Evolutionary conservation across 2,888 invertebrate genomes (phyloP).

Genomic region (Caenorhabditis afra): DNA sequence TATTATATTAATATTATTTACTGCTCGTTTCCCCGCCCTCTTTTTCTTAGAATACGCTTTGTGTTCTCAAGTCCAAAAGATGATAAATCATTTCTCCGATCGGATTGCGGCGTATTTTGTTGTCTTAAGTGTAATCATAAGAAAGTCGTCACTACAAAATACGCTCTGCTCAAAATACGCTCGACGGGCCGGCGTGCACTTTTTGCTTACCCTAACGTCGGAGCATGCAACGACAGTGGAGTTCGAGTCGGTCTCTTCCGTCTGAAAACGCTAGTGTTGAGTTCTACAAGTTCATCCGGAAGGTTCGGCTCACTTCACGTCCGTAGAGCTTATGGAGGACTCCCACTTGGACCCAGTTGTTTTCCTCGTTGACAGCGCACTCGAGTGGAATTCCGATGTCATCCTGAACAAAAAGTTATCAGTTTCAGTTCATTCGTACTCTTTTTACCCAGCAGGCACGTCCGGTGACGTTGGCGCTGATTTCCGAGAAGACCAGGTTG

Average conservation of each 20-base stretch:
- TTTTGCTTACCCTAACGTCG: slow-evolving; percentile 40
- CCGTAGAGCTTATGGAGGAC: slow-evolving; percentile 36
- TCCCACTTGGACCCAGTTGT: slow-evolving; percentile 55
- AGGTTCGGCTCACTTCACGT: slow-evolving; percentile 11
- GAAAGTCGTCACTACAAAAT: slow-evolving; percentile 46
- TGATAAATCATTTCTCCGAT: slow-evolving; percentile 26
- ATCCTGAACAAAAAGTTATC: slow-evolving; percentile 26
- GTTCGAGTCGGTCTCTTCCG: slow-evolving; percentile 15
- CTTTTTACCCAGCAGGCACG: slow-evolving; percentile 49
- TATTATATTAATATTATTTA: slow-evolving; percentile 24
- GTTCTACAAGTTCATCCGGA: background rate
- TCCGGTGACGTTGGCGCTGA: slow-evolving; percentile 43
- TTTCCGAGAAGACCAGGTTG: slow-evolving; percentile 43
- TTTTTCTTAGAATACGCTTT: slow-evolving; percentile 19
- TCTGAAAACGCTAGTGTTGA: slow-evolving; percentile 5
- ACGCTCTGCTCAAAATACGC: slow-evolving; percentile 12
- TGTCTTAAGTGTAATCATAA: slow-evolving; percentile 33
- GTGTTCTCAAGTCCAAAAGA: slow-evolving; percentile 39
- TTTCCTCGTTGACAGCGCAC: slow-evolving; percentile 40
- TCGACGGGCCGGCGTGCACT: background rate
- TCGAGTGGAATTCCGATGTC: slow-evolving; percentile 61
- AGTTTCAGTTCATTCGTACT: background rate
- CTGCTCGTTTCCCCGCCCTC: background rate
- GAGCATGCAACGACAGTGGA: slow-evolving; percentile 37
- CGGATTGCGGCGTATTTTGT: slow-evolving; percentile 24